phyloP scores from a whole-genome alignment of 2,888 invertebrate species.

The Sympetrum striolatum region DNA sequence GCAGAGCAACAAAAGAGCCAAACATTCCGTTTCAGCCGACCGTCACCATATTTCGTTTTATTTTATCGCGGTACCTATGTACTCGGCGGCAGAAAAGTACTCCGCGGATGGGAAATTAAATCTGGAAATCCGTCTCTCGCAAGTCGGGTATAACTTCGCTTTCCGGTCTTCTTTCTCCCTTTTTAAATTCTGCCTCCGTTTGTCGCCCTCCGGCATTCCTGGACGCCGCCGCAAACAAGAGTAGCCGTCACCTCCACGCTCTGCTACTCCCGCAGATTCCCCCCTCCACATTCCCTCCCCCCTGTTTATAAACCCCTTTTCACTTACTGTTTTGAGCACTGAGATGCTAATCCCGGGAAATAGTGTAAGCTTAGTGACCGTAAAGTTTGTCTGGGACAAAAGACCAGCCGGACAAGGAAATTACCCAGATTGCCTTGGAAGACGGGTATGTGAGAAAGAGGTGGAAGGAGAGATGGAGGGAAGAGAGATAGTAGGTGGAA shows the following conservation, averaged over 20 bases:
- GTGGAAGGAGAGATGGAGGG: not conserved
- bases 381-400: not conserved
- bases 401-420: not conserved
- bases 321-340: not conserved
- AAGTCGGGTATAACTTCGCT: not conserved
- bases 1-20: no score
- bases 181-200: slow-evolving; percentile 1
- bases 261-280: not conserved
- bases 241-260: not conserved
- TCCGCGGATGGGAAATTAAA: not conserved
- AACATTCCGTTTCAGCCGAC: no score
- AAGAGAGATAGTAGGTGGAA: not conserved
- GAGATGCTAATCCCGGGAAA: slow-evolving; percentile 13
- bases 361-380: slow-evolving; percentile 7
- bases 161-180: not conserved
- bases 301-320: not conserved
- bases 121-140: not conserved
- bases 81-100: not conserved
- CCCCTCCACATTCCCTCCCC: not conserved
- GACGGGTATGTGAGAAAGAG: not conserved
- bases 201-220: not conserved
- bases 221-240: not conserved
- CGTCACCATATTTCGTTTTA: no score
- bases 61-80: no score
- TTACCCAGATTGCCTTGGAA: not conserved